Base-by-base conservation (phyloP, 1,140 invertebrate species). In the Orchesella cincta region DNA sequence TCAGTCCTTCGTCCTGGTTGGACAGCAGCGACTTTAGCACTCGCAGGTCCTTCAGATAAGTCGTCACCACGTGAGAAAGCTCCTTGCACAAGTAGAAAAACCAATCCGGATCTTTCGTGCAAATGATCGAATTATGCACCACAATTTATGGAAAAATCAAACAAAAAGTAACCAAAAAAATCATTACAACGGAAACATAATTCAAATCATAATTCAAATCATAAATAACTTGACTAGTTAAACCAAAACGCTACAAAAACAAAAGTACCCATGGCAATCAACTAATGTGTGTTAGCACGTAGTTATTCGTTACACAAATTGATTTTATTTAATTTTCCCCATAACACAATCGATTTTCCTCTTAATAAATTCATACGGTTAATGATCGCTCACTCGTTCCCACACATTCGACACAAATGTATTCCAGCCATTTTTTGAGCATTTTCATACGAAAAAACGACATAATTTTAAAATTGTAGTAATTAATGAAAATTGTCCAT, bases 31-130 rank as follows among this genome's bases (percentile, higher is more conserved):
- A 28, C 20, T 33, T 39, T 31, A 51, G 46, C 3, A 52, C 29
- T 76, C 72, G 70, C 33, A 80, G 74, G 35, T 80, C 76, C 54
- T 74, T 54, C n/a, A 62, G n/a, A 36, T 67, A 80, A 20, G 75
- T 73, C 3, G 78, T 72, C n/a, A 79, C 75, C 3, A 77, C 79
- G 51, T 71, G 70, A 20, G 78, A 51, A 16, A 82, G 52, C 46
- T 82, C 81, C 34, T 79, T 78, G 36, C 62, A 75, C 31, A 79
- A 34, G 73, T 77, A 80, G 75, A 77, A 77, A 39, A 82, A 79
- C 81, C 81, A 82, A 62, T 82, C 81, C 36, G 81, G 79, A 74
- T 82, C 81, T 82, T 76, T 3, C 75, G 73, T 73, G 33, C 67
- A 75, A 23, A 73, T 51, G 34, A 39, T 2, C 33, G 35, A 12